Conservation (phyloP, 2,888 invertebrate species). For the Terebella lapidaria region DNA sequence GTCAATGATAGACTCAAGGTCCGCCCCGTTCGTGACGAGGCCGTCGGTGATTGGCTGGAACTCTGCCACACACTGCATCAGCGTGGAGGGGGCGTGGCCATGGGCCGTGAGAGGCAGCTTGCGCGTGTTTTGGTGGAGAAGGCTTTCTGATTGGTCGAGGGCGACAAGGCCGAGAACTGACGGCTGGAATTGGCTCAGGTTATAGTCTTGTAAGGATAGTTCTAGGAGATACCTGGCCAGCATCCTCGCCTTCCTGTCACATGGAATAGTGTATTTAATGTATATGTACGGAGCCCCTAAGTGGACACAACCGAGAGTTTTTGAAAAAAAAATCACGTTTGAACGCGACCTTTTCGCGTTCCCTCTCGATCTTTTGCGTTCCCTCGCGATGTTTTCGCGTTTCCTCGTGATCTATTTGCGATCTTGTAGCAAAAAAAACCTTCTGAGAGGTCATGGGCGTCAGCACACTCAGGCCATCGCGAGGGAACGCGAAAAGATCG, state of each 20-base stretch:
- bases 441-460: too few relatives aligned
- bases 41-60: neutral
- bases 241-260: neutral
- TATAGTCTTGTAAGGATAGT: constrained; percentile 35
- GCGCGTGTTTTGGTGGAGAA: neutral
- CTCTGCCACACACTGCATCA: neutral
- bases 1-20: neutral
- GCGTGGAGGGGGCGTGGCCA: neutral
- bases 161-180: constrained; percentile 29
- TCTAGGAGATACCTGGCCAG: constrained; percentile 25
- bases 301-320: too few relatives aligned
- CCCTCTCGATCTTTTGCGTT: too few relatives aligned
- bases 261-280: too few relatives aligned
- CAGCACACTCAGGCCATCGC: too few relatives aligned
- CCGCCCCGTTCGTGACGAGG: neutral
- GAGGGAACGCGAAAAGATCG: too few relatives aligned
- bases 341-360: too few relatives aligned
- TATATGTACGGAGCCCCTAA: too few relatives aligned
- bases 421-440: too few relatives aligned
- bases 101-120: neutral
- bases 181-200: constrained; percentile 32
- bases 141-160: neutral
- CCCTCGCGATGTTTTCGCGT: too few relatives aligned
- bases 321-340: too few relatives aligned
- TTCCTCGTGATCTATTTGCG: too few relatives aligned